Conservation (phyloP, 2,797 vertebrate genomes). For the Pipistrellus kuhlii region DNA sequence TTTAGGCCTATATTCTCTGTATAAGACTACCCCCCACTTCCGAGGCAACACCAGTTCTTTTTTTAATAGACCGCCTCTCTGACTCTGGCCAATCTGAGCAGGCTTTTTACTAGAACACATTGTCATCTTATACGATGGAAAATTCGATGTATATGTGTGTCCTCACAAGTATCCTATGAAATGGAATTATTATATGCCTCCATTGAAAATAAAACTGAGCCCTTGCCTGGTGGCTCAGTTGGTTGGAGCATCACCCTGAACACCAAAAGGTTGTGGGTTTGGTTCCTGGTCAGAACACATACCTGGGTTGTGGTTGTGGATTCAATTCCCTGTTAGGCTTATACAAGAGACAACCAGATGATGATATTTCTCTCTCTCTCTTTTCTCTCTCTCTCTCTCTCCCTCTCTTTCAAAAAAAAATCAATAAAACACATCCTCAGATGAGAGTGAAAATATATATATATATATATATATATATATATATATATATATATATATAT, state of each 20-base stretch:
- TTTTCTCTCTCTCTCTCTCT: too few relatives aligned
- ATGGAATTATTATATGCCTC: background rate
- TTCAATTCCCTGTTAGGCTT: background rate
- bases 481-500: too few relatives aligned
- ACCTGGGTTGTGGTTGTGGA: background rate
- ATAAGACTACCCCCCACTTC: too few relatives aligned
- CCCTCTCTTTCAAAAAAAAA: background rate
- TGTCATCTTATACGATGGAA: too few relatives aligned
- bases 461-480: too few relatives aligned
- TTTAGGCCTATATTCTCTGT: too few relatives aligned
- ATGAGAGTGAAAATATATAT: background rate
- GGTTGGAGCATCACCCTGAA: background rate
- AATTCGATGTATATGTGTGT: background rate
- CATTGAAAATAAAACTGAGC: conserved; percentile 51
- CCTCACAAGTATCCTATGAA: background rate
- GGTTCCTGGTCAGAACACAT: background rate
- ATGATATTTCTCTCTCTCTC: background rate
- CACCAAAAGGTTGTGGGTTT: background rate
- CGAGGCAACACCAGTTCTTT: too few relatives aligned
- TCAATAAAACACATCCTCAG: background rate
- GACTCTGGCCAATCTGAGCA: too few relatives aligned
- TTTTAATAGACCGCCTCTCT: too few relatives aligned
- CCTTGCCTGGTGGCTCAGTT: background rate
- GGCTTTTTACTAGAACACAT: too few relatives aligned
- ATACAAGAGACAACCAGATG: background rate